Percentiles rank a stretch among this genome's conserved stretches.
Conservation (phyloP, 1,140 invertebrate species). For the Rhagoletis zephyria region DNA sequence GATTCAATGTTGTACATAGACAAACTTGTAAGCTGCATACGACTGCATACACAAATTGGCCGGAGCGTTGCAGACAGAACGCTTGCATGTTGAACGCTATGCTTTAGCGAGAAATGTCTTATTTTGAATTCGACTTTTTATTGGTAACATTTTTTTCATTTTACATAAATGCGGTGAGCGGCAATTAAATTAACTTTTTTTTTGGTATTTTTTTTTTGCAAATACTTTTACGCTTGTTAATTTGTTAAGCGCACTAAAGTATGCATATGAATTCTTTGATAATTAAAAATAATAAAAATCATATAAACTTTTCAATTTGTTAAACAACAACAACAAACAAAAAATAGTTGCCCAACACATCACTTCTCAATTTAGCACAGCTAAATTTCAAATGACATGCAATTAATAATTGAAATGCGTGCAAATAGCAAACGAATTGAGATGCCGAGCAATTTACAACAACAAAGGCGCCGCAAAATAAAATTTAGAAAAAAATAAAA, state of each 20-base stretch:
- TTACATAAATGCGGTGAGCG: background rate
- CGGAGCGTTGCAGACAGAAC: background rate
- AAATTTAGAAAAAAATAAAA: background rate
- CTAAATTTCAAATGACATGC: slow-evolving; percentile 47
- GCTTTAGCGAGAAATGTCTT: slow-evolving; percentile 11
- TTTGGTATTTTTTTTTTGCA: no score
- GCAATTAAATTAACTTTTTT: no score
- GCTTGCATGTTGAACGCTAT: slow-evolving; percentile 35
- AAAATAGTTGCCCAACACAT: slow-evolving; percentile 19
- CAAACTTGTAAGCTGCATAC: background rate
- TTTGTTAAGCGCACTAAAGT: background rate
- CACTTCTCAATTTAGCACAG: slow-evolving; percentile 13
- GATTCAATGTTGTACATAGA: background rate
- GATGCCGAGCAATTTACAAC: background rate
- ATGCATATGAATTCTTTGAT: background rate
- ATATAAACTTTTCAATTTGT: background rate
- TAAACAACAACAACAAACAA: background rate
- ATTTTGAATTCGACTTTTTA: background rate
- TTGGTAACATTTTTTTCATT: background rate
- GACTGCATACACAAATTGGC: background rate
- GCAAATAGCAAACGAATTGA: slow-evolving; percentile 44
- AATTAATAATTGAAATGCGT: slow-evolving; percentile 52
- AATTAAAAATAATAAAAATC: background rate
- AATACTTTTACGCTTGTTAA: background rate
- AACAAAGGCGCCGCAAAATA: slow-evolving; percentile 14